phyloP scores from a whole-genome alignment of 2,797 vertebrate species.

The Brachyrhaphis roseni region DNA sequence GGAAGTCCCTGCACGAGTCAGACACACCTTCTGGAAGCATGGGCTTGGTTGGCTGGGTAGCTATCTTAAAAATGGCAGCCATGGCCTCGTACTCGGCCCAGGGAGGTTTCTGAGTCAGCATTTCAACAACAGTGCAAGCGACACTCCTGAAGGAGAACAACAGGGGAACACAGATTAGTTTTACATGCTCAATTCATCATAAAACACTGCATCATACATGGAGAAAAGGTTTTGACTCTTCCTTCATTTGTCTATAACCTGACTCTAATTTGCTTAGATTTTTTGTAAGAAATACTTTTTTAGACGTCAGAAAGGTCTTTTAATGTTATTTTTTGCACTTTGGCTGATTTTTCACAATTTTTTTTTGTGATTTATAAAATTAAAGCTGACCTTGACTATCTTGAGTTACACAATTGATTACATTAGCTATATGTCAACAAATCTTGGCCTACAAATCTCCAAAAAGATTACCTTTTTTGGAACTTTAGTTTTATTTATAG shows the following conservation, averaged over 20 bases:
- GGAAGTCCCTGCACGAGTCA: constrained; percentile 86
- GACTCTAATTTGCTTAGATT: background rate
- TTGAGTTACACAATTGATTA: background rate
- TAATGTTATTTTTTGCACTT: background rate
- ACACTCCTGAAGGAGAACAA: constrained; percentile 83
- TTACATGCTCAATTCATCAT: background rate
- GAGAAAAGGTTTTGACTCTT: background rate
- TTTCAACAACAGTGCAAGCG: constrained; percentile 93
- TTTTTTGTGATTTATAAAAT: background rate
- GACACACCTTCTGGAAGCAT: constrained; percentile 86
- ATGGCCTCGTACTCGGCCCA: constrained; percentile 95
- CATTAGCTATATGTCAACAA: background rate
- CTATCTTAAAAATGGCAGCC: constrained; percentile 95
- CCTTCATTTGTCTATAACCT: background rate
- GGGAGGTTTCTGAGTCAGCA: constrained; percentile 93
- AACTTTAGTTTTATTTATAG: background rate
- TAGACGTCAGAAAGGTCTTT: background rate
- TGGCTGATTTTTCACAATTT: background rate
- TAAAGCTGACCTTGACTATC: background rate
- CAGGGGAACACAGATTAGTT: constrained; percentile 4
- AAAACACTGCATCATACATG: background rate
- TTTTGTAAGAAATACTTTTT: background rate
- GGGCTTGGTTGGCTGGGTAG: constrained; percentile 93
- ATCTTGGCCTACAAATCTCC: background rate
- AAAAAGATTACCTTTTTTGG: background rate